phyloP scores from a whole-genome alignment of 2,888 invertebrate genomes.

The Prosapia bicincta region DNA sequence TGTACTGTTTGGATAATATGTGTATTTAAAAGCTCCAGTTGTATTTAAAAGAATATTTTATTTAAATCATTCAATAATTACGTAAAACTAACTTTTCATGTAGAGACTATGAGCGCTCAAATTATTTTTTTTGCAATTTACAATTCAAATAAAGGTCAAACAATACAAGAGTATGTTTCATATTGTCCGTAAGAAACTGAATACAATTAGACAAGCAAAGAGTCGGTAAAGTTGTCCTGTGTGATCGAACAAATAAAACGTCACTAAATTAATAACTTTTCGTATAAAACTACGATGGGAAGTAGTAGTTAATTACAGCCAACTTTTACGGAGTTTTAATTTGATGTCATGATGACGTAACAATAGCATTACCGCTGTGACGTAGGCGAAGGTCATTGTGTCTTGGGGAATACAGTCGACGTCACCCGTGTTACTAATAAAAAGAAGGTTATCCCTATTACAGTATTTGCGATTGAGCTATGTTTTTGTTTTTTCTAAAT shows the following conservation, averaged over 20 bases:
- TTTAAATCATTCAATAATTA: too few species aligned
- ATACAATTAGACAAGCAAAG: not conserved
- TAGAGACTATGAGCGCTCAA: too few species aligned
- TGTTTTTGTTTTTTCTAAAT: too few species aligned
- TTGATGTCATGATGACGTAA: not conserved
- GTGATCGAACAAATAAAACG: not conserved
- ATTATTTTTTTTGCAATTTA: not conserved
- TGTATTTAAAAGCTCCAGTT: too few species aligned
- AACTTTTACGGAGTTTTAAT: not conserved
- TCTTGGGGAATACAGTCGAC: not conserved
- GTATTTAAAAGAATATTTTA: too few species aligned
- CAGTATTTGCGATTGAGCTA: too few species aligned
- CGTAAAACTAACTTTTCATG: too few species aligned
- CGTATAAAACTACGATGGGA: not conserved
- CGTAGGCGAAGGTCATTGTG: not conserved
- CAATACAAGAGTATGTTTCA: too few species aligned
- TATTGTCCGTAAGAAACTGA: too few species aligned
- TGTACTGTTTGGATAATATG: too few species aligned
- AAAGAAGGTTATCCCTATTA: too few species aligned
- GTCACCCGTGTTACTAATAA: too few species aligned
- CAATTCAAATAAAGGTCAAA: not conserved
- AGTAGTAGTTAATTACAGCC: not conserved
- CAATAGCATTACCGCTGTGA: not conserved
- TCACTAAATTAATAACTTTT: not conserved
- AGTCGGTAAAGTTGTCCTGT: not conserved